Evolutionary conservation across 2,113 vertebrate genomes (phyloP), one percentile per base, ranked within the genome.

Genomic region (Phalacrocorax carbo): DNA sequence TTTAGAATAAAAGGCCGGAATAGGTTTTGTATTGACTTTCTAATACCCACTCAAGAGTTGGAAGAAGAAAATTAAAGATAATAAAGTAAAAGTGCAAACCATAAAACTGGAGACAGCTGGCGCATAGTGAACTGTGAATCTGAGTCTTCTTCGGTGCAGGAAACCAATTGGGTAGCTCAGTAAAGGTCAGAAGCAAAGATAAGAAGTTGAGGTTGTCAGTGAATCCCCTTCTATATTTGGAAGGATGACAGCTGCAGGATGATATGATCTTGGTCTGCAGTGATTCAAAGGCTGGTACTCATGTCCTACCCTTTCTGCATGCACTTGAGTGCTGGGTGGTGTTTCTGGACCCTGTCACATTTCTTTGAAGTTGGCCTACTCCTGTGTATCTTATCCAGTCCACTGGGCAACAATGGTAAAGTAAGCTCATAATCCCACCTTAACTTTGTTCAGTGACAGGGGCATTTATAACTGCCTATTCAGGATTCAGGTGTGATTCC

Each of bases 1-100:
- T 98, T 97, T 95, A 93, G 96, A 97, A 96, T 96, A 96, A 95
- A 94, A 96, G 89, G 76, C 92, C 13, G 0, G 89, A 96, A 97
- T 96, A 95, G 91, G 95, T 93, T 98, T 97, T 96, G 93, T 97
- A 97, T 98, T 97, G 97, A 98, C 97, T 97, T 96, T 96, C 95
- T 96, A 97, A 98, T 95, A 95, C 86, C 77, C 93, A 71, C 88
- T 97, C 92, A 90, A 95, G 95, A 96, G 82, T 86, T 93, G 91
- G 87, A 96, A 97, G 91, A 96, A 95, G 96, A 96, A 97, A 98
- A 98, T 97, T 97, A 97, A 97, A 97, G 96, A 96, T 97, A 97
- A 97, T 97, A 96, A 98, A 97, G 94, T 96, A 96, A 97, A 97
- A 95, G 95, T 96, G 96, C 91, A 94, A 97, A 95, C 88, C 83